Evolutionary conservation across 2,888 invertebrate genomes (phyloP), one percentile per base, ranked within the genome.

Genomic region (Uropetala carovei): DNA sequence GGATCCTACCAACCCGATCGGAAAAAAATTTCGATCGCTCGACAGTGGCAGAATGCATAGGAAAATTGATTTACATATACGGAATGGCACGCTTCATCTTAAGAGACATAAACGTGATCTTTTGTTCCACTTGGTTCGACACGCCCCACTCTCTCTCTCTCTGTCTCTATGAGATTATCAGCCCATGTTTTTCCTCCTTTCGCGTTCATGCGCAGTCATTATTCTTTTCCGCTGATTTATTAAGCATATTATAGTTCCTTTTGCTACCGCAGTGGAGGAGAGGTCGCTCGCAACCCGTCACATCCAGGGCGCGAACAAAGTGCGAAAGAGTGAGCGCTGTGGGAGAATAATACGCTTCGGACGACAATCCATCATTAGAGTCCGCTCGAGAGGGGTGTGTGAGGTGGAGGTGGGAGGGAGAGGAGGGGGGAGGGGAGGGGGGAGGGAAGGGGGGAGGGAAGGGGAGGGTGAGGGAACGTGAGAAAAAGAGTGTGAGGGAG

Each of bases 161-260:
- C 22, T 68, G 10, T 22, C 75, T 22, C 27, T 75, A 8, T 75
- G 16, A 27, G 43, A 43, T 43, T 43, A 43, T 43, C 43, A 43
- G 75, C 3, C 22, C 75, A 18, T 27, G 75, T 75, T 75, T 27
- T 75, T 27, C 75, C n/a, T 75, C 27, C 64, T 64, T n/a, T 43
- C 43, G 43, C 43, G 43, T 43, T 43, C 43, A 3, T 43, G 22
- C 68, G 18, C 75, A 27, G 27, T 13, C 75, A 75, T 75, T 75
- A 75, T 75, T 75, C 75, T 75, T 75, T 75, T 75, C 43, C 75
- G 75, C 75, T 75, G 75, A 75, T 75, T 75, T 75, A 75, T 75
- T 75, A 27, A 27, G 75, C 75, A 27, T 75, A 75, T 75, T 75
- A 75, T 75, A 75, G 75, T 27, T 75, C 75, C 75, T 27, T 43